Evolutionary conservation across 1,140 invertebrate species (phyloP), one percentile per base, ranked within the genome.

Genomic region (Bombyx mori): DNA sequence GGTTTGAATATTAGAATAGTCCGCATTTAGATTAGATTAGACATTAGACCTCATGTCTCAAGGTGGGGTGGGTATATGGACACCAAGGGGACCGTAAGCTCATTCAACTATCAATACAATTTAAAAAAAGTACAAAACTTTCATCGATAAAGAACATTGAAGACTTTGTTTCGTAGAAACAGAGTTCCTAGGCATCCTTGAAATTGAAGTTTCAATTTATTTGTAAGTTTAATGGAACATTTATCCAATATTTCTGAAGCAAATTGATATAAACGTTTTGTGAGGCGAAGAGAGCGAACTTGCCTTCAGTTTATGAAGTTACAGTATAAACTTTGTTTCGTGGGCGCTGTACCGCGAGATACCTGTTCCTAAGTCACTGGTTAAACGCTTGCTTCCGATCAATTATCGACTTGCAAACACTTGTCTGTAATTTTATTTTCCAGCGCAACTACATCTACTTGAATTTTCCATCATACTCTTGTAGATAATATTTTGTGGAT

Each of bases 171-270:
- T 42, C 5, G 18, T 55, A 12, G 45, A 47, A 47, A 47, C 45
- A 47, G 8, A 47, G 6, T 18, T 7, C 9, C 26, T 35, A 26
- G 22, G 26, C 54, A 10, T 35, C 18, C 54, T 26, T 35, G 42
- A 12, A 42, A 55, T 50, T 18, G n/a, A 42, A 10, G 26, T 42
- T 65, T 54, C 52, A 57, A 61, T 65, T 56, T 65, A 66, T 62
- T 60, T 68, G 56, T 68, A 66, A 71, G 57, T 67, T 69, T 64
- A 65, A 55, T 58, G 56, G 60, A 69, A 67, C 64, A 67, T 67
- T 71, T 72, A 72, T 67, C 56, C 66, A 65, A 72, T 72, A 69
- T 72, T 66, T 69, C 58, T 63, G 64, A 66, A 63, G 56, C 59
- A 69, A 72, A 69, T 69, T 66, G 64, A 69, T 66, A 69, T 63